phyloP scores from a whole-genome alignment of 92 coral and sea anemone genomes.

The Meandrina meandrites region DNA sequence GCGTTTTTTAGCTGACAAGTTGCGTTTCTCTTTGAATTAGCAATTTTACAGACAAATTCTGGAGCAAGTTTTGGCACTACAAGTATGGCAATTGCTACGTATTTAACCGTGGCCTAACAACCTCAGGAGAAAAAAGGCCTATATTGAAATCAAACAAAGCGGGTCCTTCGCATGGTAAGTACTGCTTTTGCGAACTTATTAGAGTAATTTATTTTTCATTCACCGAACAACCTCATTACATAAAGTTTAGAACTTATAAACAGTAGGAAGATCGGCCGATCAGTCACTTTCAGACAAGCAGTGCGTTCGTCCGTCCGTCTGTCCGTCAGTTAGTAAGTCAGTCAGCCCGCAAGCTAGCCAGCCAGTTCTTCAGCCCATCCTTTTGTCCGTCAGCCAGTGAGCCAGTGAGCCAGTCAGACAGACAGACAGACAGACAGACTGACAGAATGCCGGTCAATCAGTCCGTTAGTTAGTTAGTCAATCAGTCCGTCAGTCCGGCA shows the following conservation, averaged over 20 bases:
- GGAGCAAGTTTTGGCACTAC: slow-evolving; percentile 81
- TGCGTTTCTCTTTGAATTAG: slow-evolving; percentile 12
- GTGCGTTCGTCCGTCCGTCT: no score
- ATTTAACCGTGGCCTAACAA: slow-evolving; percentile 70
- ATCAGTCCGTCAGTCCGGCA: not conserved
- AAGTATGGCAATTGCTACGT: slow-evolving; percentile 84
- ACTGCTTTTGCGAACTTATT: not conserved
- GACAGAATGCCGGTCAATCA: no score
- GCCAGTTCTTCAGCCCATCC: no score
- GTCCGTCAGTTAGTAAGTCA: not conserved
- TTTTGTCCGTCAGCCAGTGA: no score
- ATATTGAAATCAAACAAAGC: slow-evolving; percentile 73
- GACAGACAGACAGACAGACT: no score
- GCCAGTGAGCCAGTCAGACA: no score
- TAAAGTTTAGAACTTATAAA: no score
- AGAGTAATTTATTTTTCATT: no score
- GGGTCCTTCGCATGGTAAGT: slow-evolving; percentile 77
- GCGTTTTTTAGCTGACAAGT: no score
- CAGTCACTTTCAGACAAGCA: no score
- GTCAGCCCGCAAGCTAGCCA: not conserved
- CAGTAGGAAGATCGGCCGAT: no score
- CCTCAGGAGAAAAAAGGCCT: slow-evolving; percentile 21
- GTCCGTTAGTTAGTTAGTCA: not conserved
- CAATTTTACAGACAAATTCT: slow-evolving; percentile 64
- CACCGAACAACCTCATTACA: no score